Percentiles rank a stretch among this genome's conserved stretches.
Conservation (phyloP, 2,113 vertebrate genomes). For the Picathartes gymnocephalus region DNA sequence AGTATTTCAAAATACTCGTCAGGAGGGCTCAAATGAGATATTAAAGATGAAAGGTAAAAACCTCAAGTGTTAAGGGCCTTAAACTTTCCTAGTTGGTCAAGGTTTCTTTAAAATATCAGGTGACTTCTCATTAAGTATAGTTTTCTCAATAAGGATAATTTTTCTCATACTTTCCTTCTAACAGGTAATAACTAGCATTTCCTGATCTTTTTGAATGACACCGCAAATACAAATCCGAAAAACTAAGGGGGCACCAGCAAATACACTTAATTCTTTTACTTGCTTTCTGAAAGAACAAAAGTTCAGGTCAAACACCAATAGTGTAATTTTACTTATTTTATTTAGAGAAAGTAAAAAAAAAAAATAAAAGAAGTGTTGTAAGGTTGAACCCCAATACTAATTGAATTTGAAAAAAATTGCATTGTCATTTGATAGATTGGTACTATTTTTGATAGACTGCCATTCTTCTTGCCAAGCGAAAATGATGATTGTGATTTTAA, state of each 20-base stretch:
- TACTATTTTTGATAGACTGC: neutral
- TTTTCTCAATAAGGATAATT: neutral
- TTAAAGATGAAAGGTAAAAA: neutral
- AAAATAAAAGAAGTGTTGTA: neutral
- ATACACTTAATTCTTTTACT: neutral
- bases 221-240: neutral
- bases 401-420: neutral
- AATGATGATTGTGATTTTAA: neutral
- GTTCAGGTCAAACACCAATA: neutral
- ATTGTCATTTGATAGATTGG: neutral
- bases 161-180: neutral
- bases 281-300: neutral
- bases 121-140: neutral
- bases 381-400: neutral
- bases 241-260: neutral
- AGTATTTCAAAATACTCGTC: neutral
- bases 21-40: neutral
- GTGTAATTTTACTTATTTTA: neutral
- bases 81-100: neutral
- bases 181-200: neutral
- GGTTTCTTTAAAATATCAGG: neutral
- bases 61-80: neutral
- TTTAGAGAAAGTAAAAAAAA: neutral
- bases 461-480: neutral
- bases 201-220: neutral